A percentile compares a stretch with the other conserved stretches of the same genome.
phyloP scores from a whole-genome alignment of 2,113 vertebrate species.

The Lates calcarifer region DNA sequence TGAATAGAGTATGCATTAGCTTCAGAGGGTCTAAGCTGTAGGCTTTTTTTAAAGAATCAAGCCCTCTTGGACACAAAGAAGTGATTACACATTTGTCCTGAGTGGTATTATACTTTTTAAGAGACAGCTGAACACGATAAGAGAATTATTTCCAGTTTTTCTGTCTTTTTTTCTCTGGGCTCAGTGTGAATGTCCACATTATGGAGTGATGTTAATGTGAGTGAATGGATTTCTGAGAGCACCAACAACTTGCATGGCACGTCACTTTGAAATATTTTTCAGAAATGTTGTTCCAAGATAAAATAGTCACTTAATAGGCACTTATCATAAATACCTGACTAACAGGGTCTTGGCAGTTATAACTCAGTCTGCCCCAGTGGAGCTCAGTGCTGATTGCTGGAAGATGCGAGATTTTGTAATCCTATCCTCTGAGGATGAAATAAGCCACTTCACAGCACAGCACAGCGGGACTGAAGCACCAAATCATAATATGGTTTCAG shows the following conservation, averaged over 20 bases:
- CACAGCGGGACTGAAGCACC: background rate
- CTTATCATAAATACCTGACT: background rate
- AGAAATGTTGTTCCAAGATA: background rate
- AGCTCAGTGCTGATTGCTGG: background rate
- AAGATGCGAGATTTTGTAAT: conserved; percentile 8
- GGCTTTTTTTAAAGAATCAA: no score
- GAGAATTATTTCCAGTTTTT: background rate
- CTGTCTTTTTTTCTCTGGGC: background rate
- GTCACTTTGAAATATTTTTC: background rate
- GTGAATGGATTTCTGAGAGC: background rate
- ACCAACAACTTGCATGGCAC: background rate
- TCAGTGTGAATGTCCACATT: background rate
- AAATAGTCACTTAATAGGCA: background rate
- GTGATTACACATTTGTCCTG: background rate
- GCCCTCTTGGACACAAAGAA: background rate
- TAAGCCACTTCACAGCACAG: conserved; percentile 1
- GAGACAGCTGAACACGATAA: background rate
- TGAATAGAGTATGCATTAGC: no score
- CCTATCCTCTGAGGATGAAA: conserved; percentile 4
- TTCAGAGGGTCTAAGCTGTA: no score
- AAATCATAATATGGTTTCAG: conserved; percentile 1
- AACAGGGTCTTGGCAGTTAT: background rate
- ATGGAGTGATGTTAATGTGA: background rate
- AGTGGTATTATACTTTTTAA: background rate
- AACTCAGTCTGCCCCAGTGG: background rate